Base-by-base conservation (phyloP, 2,888 invertebrate genomes). In the Nematopogon swammerdamellus region DNA sequence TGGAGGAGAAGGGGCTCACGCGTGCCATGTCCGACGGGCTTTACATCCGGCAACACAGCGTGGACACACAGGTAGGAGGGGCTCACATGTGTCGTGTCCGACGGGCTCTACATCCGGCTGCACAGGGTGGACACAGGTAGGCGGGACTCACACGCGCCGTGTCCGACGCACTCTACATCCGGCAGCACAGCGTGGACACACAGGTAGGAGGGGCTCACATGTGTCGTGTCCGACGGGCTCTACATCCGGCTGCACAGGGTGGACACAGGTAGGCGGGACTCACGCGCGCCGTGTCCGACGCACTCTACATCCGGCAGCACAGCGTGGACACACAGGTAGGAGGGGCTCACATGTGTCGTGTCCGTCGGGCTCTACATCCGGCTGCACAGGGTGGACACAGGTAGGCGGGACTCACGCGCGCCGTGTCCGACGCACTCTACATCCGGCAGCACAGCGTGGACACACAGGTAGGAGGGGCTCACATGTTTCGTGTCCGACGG, bases 251-350 rank as follows among this genome's bases (percentile, higher is more conserved):
- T n/a, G n/a, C n/a, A n/a, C n/a, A n/a, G n/a, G n/a, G n/a, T n/a
- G n/a, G n/a, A n/a, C n/a, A n/a, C n/a, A n/a, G n/a, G n/a, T n/a
- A 87, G 48, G 89, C 92, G 56, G 91, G 92, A 19, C 73, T 94
- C 14, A 92, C 95, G 20, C 89, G 93, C 60, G 83, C 89, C 0
- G 88, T 95, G 85, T 25, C 4, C 25, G 82, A 86, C 61, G 89
- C 90, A 48, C 74, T 95, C 53, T 82, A 87, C 51, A 85, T 89
- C 46, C 79, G 95, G 57, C 88, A 91, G 49, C 92, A 92, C 60
- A 89, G 92, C 65, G 87, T 92, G 61, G 94, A 94, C 61, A 88
- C 89, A 52, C 89, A 92, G 75, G 86, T 90, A n/a, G n/a, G n/a
- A n/a, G n/a, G n/a, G n/a, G n/a, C n/a, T n/a, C n/a, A n/a, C n/a